Base-by-base conservation (phyloP, 2,888 invertebrate species). In the Calameuta pallipes region DNA sequence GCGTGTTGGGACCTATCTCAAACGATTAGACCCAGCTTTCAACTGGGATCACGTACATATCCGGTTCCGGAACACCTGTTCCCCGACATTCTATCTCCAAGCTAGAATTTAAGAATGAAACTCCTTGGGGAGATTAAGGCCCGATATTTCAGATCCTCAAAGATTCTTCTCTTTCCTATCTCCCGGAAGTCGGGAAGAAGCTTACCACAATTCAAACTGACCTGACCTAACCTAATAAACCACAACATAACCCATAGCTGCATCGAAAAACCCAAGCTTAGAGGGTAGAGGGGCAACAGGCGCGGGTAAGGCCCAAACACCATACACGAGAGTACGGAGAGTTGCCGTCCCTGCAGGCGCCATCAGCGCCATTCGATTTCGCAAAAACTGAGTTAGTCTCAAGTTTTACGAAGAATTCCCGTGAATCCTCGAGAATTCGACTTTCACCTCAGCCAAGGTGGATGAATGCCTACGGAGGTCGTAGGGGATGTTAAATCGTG, bases 401-500 rank as follows among this genome's bases (percentile, higher is more conserved):
- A 82, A 80, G 82, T 82, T 23, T 23, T 83, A 79, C 82, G 82
- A 82, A 79, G 78, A 80, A 76, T 80, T 83, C 79, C 79, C 82
- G 56, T 23, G 23, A 56, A 23, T 56, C 6, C 56, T 56, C 23
- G 23, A 56, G 2, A 23, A 56, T 56, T 23, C 56, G 9, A 56
- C 56, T 56, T 56, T 56, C 56, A 23, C 23, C 56, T 23, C 56
- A 56, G 23, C 23, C 71, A 31, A 83, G 84, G 82, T 83, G 83
- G 81, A 84, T 83, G 87, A 85, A 87, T 86, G 84, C 82, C 82
- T 30, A 13, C 80, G 77, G 78, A 82, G 84, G 84, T 87, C 84
- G 86, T 81, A 81, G 85, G 83, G 83, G 85, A 85, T 86, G 88
- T 89, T 89, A 89, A 90, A 89, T 89, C 88, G 88, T 84, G 87